These are phyloP conservation scores for Sturmia bella DNA, from an alignment of 2,888 invertebrate species.

Conservation along the genomic window DNA sequence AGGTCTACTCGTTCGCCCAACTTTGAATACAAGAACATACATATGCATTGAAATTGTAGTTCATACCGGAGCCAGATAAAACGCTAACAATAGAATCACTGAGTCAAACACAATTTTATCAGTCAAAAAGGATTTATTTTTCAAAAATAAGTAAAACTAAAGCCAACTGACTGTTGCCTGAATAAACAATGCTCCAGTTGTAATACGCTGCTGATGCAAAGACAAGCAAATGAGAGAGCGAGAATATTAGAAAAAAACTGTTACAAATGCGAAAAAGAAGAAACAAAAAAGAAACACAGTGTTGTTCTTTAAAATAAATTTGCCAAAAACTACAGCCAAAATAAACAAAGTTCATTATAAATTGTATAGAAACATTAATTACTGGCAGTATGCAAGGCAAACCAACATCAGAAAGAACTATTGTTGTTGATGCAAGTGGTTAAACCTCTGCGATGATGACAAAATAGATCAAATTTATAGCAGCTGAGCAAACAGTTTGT, in stretches of 20 bases:
- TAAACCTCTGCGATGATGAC: constrained; percentile 10
- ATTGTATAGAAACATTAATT: constrained; percentile 19
- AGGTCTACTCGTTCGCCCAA: constrained; percentile 63
- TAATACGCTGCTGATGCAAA: constrained; percentile 3
- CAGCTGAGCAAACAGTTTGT: not conserved
- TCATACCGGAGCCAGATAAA: constrained; percentile 53
- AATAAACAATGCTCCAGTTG: constrained; percentile 63
- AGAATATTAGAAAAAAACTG: constrained; percentile 11
- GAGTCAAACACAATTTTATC: constrained; percentile 66
- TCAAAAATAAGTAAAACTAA: constrained; percentile 24
- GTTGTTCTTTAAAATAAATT: constrained; percentile 53
- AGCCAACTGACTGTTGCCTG: constrained; percentile 48
- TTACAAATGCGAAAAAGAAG: constrained; percentile 30
- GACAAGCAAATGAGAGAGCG: constrained; percentile 16
- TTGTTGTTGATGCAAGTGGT: constrained; percentile 7
- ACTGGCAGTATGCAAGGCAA: constrained; percentile 15
- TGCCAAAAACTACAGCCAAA: constrained; percentile 58
- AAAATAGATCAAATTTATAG: constrained; percentile 16
- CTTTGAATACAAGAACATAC: constrained; percentile 37
- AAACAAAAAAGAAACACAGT: too few relatives aligned
- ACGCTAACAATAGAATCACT: constrained; percentile 61
- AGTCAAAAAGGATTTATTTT: constrained; percentile 67
- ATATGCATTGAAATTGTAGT: constrained; percentile 31
- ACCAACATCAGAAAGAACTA: constrained; percentile 15
- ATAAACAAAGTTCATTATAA: constrained; percentile 50